Evolutionary conservation across 2,888 invertebrate genomes (phyloP).

Genomic region (Punctoribates punctum): DNA sequence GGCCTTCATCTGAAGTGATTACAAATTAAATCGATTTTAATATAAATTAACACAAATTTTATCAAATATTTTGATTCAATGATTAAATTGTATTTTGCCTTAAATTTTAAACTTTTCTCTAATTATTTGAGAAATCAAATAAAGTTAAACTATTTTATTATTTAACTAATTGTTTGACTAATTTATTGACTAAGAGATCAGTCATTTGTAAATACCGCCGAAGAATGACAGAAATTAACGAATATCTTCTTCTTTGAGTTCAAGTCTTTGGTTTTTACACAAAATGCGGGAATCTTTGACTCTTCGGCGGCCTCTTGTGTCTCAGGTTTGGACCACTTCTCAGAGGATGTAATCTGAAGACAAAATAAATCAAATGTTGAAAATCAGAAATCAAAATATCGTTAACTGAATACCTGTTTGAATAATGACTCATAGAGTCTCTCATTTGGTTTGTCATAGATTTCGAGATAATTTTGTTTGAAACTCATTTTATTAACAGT

Average conservation of each 20-base stretch:
- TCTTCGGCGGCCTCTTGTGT: slow-evolving; percentile 3
- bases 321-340: neutral
- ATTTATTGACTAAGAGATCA: neutral
- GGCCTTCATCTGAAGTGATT: slow-evolving; percentile 9
- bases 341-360: neutral
- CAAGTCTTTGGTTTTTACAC: slow-evolving; percentile 17
- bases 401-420: neutral
- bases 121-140: neutral
- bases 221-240: slow-evolving; percentile 28
- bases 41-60: neutral
- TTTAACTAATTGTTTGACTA: neutral
- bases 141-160: neutral
- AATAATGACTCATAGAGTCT: slow-evolving; percentile 11
- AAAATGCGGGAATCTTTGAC: neutral
- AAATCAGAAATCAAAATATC: too few relatives aligned
- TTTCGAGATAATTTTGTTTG: slow-evolving; percentile 17
- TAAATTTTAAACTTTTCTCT: neutral
- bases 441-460: neutral
- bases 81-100: neutral
- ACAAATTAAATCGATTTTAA: neutral
- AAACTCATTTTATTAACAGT: neutral
- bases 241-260: neutral
- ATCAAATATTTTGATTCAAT: neutral
- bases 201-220: neutral
- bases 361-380: neutral